A percentile compares a stretch with the other conserved stretches of the same genome.
phyloP scores from a whole-genome alignment of 2,888 invertebrate genomes.

The Pycnomerus fuliginosus region DNA sequence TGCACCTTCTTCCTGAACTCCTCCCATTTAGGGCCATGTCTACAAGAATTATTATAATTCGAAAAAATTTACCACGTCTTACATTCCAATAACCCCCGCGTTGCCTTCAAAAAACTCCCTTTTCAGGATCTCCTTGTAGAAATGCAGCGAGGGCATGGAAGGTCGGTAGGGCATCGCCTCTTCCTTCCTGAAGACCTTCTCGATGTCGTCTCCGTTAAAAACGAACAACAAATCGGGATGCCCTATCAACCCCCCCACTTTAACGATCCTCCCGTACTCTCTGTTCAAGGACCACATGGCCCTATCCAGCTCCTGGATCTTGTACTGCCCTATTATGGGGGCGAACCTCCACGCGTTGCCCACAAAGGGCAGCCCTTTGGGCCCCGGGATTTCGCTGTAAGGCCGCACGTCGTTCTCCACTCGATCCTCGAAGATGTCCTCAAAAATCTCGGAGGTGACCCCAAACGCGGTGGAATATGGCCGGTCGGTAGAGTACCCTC shows the following conservation, averaged over 20 bases:
- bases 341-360: conserved; percentile 83
- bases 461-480: conserved; percentile 45
- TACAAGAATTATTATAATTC: too few species aligned
- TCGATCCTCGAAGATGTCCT: conserved; percentile 12
- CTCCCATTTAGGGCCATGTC: conserved; percentile 88
- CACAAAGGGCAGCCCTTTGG: conserved; percentile 68
- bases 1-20: conserved; percentile 80
- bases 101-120: conserved; percentile 71
- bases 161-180: conserved; percentile 71
- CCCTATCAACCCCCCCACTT: conserved; percentile 71
- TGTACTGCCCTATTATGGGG: conserved; percentile 63
- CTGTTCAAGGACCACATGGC: conserved; percentile 60
- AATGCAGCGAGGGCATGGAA: conserved; percentile 70
- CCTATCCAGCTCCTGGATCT: conserved; percentile 60
- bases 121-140: conserved; percentile 68
- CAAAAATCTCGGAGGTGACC: conserved; percentile 31
- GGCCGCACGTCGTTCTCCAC: conserved; percentile 38
- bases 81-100: conserved; percentile 75
- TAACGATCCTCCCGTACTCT: conserved; percentile 61
- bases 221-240: conserved; percentile 75
- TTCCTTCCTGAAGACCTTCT: conserved; percentile 68
- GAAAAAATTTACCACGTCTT: too few species aligned
- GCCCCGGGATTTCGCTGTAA: conserved; percentile 73
- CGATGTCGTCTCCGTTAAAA: conserved; percentile 72
- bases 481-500: conserved; percentile 36